A percentile compares a stretch with the other conserved stretches of the same genome.
phyloP scores from a whole-genome alignment of 1,140 invertebrate species.

The Bombyx mandarina region DNA sequence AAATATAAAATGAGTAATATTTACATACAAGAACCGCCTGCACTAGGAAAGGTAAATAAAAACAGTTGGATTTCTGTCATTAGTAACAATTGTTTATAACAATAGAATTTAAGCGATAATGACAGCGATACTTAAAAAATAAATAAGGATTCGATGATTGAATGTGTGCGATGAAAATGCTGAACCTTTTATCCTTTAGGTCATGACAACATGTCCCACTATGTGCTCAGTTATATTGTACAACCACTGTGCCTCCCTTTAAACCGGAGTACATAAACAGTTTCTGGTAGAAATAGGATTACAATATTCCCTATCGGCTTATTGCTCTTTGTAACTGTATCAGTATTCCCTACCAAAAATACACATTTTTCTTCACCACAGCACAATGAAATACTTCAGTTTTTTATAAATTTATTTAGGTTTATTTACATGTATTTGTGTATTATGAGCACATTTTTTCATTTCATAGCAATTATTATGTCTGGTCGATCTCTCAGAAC shows the following conservation, averaged over 20 bases:
- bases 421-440: too few relatives aligned
- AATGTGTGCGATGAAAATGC: background rate
- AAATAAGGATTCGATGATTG: background rate
- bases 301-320: too few relatives aligned
- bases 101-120: background rate
- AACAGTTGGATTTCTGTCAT: constrained; percentile 1
- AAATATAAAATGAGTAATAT: constrained; percentile 69
- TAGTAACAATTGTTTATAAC: constrained; percentile 9
- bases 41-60: constrained; percentile 87
- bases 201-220: background rate
- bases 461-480: background rate
- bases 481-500: background rate
- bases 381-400: too few relatives aligned
- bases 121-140: background rate
- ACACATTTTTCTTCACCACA: too few relatives aligned
- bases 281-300: background rate
- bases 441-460: too few relatives aligned
- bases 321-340: too few relatives aligned
- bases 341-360: too few relatives aligned
- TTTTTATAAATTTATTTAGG: too few relatives aligned
- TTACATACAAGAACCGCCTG: constrained; percentile 97
- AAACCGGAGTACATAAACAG: background rate
- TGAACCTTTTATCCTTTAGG: background rate
- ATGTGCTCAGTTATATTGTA: too few relatives aligned
- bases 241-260: background rate